Conservation (phyloP, 2,888 invertebrate genomes). For the Drosophila pseudotalamancana region DNA sequence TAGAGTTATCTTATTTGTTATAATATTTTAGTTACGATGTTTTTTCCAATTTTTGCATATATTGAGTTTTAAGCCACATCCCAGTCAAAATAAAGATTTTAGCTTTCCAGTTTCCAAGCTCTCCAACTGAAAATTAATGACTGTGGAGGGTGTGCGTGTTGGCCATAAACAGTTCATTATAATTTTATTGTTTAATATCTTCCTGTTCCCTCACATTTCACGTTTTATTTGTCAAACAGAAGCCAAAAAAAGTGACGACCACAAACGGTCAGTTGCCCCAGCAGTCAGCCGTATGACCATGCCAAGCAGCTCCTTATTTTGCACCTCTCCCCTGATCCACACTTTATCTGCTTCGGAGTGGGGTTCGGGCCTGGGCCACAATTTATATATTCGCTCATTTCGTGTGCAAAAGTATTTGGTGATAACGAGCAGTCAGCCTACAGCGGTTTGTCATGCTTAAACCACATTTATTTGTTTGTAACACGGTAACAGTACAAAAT, state of each 20-base stretch:
- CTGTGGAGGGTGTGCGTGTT: slow-evolving; percentile 35
- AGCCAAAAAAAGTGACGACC: slow-evolving; percentile 71
- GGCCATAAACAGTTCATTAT: slow-evolving; percentile 77
- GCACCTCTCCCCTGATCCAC: slow-evolving; percentile 6
- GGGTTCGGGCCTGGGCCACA: slow-evolving; percentile 16
- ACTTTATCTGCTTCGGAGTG: slow-evolving; percentile 1
- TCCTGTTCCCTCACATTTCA: slow-evolving; percentile 68
- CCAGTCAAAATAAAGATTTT: slow-evolving; percentile 12
- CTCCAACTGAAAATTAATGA: slow-evolving; percentile 61
- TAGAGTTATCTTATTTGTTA: not conserved
- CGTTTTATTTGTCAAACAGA: slow-evolving; percentile 76
- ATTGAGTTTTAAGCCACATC: slow-evolving; percentile 9
- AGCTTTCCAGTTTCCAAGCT: slow-evolving; percentile 7
- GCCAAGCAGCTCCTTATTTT: slow-evolving; percentile 53
- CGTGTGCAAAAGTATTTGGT: slow-evolving; percentile 79
- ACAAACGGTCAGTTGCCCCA: slow-evolving; percentile 58
- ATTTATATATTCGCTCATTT: slow-evolving; percentile 76
- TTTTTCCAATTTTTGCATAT: too few relatives aligned
- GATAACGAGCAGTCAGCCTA: slow-evolving; percentile 73
- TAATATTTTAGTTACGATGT: not conserved
- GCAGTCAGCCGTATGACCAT: slow-evolving; percentile 12
- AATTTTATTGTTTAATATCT: slow-evolving; percentile 77
- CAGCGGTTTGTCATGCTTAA: slow-evolving; percentile 75
- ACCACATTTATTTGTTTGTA: slow-evolving; percentile 74
- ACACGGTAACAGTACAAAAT: slow-evolving; percentile 61